Evolutionary conservation across 1,140 invertebrate species (phyloP).

Genomic region (Drosophila santomea): DNA sequence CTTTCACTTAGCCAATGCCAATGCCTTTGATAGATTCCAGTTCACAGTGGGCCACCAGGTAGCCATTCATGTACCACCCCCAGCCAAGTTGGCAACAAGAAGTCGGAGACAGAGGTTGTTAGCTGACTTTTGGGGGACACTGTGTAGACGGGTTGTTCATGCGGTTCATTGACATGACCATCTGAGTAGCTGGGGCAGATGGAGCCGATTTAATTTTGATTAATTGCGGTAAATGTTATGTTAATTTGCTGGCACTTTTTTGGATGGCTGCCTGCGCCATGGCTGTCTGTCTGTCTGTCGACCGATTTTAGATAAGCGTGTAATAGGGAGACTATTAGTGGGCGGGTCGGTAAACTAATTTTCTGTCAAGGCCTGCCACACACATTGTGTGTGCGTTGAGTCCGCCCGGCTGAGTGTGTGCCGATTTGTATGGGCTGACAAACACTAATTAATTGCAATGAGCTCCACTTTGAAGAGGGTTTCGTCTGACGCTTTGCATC

Average conservation of each 20-base stretch:
- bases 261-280: slow-evolving; percentile 27
- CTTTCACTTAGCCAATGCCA: slow-evolving; percentile 41
- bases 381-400: slow-evolving; percentile 8
- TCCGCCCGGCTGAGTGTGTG: neutral
- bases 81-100: neutral
- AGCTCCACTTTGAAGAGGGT: slow-evolving; percentile 16
- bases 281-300: slow-evolving; percentile 5
- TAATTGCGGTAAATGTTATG: slow-evolving; percentile 76
- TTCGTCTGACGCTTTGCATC: slow-evolving; percentile 8
- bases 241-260: slow-evolving; percentile 71
- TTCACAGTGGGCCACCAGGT: slow-evolving; percentile 62
- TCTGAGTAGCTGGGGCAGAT: slow-evolving; percentile 2
- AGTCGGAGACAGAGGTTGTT: slow-evolving; percentile 17
- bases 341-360: slow-evolving; percentile 47
- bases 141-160: slow-evolving; percentile 27
- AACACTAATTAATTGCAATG: slow-evolving; percentile 61
- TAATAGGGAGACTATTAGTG: slow-evolving; percentile 56
- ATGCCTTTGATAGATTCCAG: slow-evolving; percentile 67
- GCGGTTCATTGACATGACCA: slow-evolving; percentile 55
- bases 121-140: slow-evolving; percentile 18
- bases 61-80: slow-evolving; percentile 25
- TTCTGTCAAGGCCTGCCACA: slow-evolving; percentile 14
- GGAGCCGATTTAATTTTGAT: slow-evolving; percentile 55
- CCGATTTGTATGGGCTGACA: slow-evolving; percentile 39
- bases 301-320: slow-evolving; percentile 60